Percentiles rank a stretch among this genome's conserved stretches.
Evolutionary conservation across 2,797 vertebrate genomes (phyloP).

Genomic region (Epinephelus malabaricus): DNA sequence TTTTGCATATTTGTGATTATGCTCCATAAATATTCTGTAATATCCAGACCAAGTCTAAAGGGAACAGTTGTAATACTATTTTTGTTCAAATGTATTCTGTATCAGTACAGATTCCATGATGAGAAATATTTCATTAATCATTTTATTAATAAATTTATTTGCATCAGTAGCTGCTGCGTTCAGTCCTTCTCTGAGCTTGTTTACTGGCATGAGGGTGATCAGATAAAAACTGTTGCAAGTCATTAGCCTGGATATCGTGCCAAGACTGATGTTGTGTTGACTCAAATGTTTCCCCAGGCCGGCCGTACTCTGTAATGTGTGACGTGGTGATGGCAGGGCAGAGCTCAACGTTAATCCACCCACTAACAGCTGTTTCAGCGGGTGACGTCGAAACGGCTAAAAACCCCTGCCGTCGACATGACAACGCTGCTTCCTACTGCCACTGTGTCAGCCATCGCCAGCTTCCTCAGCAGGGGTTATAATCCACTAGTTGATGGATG

Average conservation of each 20-base stretch:
- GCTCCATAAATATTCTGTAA: conserved; percentile 51
- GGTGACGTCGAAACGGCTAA: conserved; percentile 37
- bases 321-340: conserved; percentile 12
- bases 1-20: conserved; percentile 74
- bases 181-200: not conserved
- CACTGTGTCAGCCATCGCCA: conserved; percentile 39
- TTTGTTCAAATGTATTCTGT: conserved; percentile 56
- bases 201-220: not conserved
- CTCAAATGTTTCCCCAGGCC: conserved; percentile 16
- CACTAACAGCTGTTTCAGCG: conserved; percentile 57
- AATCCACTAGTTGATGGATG: conserved; percentile 56
- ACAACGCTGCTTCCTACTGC: conserved; percentile 43
- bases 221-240: not conserved
- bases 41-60: conserved; percentile 61
- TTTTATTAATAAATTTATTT: conserved; percentile 78
- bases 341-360: conserved; percentile 48
- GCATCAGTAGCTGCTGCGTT: conserved; percentile 38
- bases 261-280: not conserved
- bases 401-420: conserved; percentile 61
- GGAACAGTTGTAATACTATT: conserved; percentile 58
- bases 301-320: not conserved
- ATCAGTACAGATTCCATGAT: conserved; percentile 54
- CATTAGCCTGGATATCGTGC: too few relatives aligned
- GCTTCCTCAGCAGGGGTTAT: conserved; percentile 44
- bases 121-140: conserved; percentile 66